Conservation (phyloP, 2,888 invertebrate species). For the Dicyrtoma fusca region DNA sequence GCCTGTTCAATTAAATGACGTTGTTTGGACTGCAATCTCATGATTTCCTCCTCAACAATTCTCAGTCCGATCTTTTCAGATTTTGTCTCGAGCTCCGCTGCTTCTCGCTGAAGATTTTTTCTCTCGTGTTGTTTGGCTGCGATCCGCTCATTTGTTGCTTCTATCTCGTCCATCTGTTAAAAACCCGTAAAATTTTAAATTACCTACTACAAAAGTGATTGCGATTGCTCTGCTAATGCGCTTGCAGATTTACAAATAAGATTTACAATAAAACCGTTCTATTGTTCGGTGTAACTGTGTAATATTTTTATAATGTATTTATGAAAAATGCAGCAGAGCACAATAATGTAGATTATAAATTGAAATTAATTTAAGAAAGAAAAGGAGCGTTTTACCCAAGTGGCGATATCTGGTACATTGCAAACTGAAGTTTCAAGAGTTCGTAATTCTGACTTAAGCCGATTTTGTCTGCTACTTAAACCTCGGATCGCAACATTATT, state of each 20-base stretch:
- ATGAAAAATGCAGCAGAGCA: too few species aligned
- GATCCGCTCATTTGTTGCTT: conserved; percentile 17
- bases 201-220: too few species aligned
- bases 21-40: not conserved
- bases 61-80: not conserved
- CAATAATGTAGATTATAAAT: too few species aligned
- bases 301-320: too few species aligned
- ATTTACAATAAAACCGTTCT: too few species aligned
- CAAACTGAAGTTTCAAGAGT: conserved; percentile 8
- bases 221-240: too few species aligned
- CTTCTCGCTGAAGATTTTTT: not conserved
- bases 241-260: too few species aligned
- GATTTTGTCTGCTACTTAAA: too few species aligned
- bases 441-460: not conserved
- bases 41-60: not conserved
- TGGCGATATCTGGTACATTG: conserved; percentile 26
- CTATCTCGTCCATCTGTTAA: conserved; percentile 33
- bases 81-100: not conserved
- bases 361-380: not conserved
- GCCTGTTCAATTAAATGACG: not conserved
- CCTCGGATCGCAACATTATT: too few species aligned
- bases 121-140: not conserved
- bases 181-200: too few species aligned
- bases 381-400: conserved; percentile 19
- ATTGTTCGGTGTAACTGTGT: too few species aligned